Evolutionary conservation across 2,113 vertebrate species (phyloP), one percentile per base, ranked within the genome.

Genomic region (Oophaga pumilio): DNA sequence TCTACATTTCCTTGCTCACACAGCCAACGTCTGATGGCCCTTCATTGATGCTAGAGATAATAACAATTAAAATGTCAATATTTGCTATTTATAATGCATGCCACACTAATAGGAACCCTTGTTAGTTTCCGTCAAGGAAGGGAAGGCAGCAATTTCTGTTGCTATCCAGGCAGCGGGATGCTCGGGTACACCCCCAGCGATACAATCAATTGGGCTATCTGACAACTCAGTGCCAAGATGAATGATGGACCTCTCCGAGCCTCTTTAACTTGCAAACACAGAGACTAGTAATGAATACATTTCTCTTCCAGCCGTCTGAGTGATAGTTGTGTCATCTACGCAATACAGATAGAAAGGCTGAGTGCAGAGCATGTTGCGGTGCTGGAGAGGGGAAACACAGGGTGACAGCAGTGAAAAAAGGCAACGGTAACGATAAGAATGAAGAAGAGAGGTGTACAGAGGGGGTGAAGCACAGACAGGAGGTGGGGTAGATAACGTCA

Each of bases 241-340:
- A 88, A 20, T 76, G 86, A 83, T 88, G 79, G 28, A 73, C 69
- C 78, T 76, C 57, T 80, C 53, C 56, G 24, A 71, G 53, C 53
- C 66, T 71, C 71, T 88, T 82, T 82, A 66, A 88, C 79, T 82
- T 53, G 86, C 79, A 88, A 74, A 86, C 85, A 86, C 49, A 86
- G n/a, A 24, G 79, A 74, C 79, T 64, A 50, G 79, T 64, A 82
- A 83, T 88, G 43, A 88, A 88, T 83, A 62, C 33, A 83, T 82
- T 73, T 80, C 78, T 81, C 76, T 33, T 71, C 26, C 13, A 52
- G 49, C 79, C 53, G 86, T n/a, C 79, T 88, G 86, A 88, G 78
- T 76, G 80, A 88, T 88, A 82, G 79, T 18, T 43, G 52, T 88
- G 86, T 76, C 80, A 88, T 88, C 49, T 74, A 33, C 15, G 68